Evolutionary conservation across 2,797 vertebrate genomes (phyloP).

Genomic region (Mormyrus proboscirostris): DNA sequence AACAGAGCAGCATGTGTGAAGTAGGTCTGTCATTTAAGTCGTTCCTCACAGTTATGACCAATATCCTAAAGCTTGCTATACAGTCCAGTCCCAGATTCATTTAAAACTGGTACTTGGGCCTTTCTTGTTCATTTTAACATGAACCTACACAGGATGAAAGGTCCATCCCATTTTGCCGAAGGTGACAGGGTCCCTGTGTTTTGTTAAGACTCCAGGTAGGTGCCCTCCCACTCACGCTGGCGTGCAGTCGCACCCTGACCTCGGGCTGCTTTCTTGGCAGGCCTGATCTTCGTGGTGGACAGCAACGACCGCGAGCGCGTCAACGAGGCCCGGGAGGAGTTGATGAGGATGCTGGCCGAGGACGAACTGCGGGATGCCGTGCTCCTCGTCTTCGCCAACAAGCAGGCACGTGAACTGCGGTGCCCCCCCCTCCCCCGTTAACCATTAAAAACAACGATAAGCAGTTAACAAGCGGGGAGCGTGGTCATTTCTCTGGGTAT

Average conservation of each 20-base stretch:
- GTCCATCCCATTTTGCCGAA: not conserved
- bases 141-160: not conserved
- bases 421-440: not conserved
- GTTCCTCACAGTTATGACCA: not conserved
- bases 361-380: conserved; percentile 91
- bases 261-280: conserved; percentile 43
- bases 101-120: not conserved
- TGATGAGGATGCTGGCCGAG: conserved; percentile 96
- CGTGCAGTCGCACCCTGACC: conserved; percentile 30
- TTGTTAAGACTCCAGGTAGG: not conserved
- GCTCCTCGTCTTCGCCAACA: conserved; percentile 92
- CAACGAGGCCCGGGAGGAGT: conserved; percentile 89
- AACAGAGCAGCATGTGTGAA: not conserved
- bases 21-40: not conserved
- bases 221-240: not conserved
- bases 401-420: conserved; percentile 66
- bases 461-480: not conserved
- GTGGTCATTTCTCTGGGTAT: not conserved
- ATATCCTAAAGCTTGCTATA: not conserved
- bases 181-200: not conserved
- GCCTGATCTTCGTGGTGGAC: conserved; percentile 95
- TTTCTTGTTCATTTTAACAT: not conserved
- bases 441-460: conserved; percentile 1
- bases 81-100: not conserved
- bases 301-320: conserved; percentile 92